A percentile compares a stretch with the other conserved stretches of the same genome.
Evolutionary conservation across 2,113 vertebrate species (phyloP).

Genomic region (Callospermophilus lateralis): DNA sequence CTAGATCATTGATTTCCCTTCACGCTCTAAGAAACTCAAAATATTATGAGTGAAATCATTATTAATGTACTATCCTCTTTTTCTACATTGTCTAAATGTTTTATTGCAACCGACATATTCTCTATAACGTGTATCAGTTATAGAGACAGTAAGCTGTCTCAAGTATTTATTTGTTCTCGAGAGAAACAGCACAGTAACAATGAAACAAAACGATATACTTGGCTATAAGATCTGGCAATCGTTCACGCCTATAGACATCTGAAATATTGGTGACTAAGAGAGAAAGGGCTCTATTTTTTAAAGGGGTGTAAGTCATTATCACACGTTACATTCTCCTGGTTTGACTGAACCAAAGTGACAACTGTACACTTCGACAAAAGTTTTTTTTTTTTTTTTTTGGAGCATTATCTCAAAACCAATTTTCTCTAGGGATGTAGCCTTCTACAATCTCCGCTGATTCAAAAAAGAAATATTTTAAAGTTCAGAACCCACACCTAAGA

Average conservation of each 20-base stretch:
- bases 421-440: slow-evolving; percentile 50
- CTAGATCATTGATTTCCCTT: not conserved
- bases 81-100: not conserved
- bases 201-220: not conserved
- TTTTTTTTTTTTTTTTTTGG: not conserved
- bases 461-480: slow-evolving; percentile 72
- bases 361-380: not conserved
- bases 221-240: not conserved
- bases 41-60: not conserved
- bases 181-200: not conserved
- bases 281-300: not conserved
- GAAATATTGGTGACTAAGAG: not conserved
- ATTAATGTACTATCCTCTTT: not conserved
- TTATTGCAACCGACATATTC: not conserved
- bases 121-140: not conserved
- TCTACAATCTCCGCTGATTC: slow-evolving; percentile 55
- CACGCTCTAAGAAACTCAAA: slow-evolving; percentile 25
- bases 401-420: slow-evolving; percentile 57
- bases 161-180: not conserved
- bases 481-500: slow-evolving; percentile 53
- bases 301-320: not conserved
- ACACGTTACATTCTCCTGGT: not conserved
- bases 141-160: not conserved
- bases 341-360: slow-evolving; percentile 28
- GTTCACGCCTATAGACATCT: not conserved